A percentile compares a stretch with the other conserved stretches of the same genome.
Evolutionary conservation across 1,140 invertebrate genomes (phyloP).

Genomic region (Acromyrmex echinatior): DNA sequence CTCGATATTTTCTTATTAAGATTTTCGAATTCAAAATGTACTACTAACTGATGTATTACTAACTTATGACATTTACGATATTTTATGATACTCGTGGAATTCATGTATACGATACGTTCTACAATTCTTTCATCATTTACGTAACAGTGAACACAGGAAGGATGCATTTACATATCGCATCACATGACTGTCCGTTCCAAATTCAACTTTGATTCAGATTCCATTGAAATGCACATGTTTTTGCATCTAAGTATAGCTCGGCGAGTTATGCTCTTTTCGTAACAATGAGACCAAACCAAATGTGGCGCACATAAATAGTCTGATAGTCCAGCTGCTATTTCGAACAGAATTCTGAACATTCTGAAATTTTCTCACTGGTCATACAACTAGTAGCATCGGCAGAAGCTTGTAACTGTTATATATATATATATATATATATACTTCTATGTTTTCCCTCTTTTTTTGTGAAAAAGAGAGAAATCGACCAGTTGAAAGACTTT

Average conservation of each 20-base stretch:
- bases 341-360: background rate
- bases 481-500: background rate
- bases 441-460: background rate
- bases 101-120: background rate
- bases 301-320: slow-evolving; percentile 11
- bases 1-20: background rate
- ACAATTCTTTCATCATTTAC: slow-evolving; percentile 25
- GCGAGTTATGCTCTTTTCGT: slow-evolving; percentile 20
- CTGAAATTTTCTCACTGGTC: slow-evolving; percentile 46
- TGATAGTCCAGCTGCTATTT: slow-evolving; percentile 7
- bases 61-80: background rate
- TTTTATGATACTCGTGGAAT: background rate
- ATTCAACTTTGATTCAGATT: slow-evolving; percentile 51
- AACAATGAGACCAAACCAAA: slow-evolving; percentile 19
- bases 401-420: background rate
- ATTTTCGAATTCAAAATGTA: background rate
- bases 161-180: slow-evolving; percentile 39
- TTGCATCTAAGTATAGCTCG: slow-evolving; percentile 40
- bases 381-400: background rate
- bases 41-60: too few relatives aligned
- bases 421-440: too few relatives aligned
- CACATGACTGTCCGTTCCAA: slow-evolving; percentile 21
- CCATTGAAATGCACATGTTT: slow-evolving; percentile 55
- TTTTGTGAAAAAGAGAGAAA: background rate
- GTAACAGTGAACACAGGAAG: slow-evolving; percentile 6